These are phyloP conservation scores for Lophotriccus pileatus DNA, from an alignment of 2,797 vertebrate species.

Conservation along the genomic window DNA sequence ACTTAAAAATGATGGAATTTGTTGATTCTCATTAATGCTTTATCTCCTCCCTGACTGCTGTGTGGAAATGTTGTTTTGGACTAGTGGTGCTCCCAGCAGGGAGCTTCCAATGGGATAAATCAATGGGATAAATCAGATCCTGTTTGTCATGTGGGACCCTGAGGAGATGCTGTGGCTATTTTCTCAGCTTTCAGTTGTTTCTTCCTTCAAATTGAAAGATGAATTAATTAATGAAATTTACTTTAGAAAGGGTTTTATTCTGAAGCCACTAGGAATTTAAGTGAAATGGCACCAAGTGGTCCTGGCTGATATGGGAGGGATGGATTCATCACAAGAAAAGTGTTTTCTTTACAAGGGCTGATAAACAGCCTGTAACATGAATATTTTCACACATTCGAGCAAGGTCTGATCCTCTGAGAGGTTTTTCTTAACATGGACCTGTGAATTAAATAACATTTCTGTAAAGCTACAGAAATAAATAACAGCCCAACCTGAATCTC, in stretches of 20 bases:
- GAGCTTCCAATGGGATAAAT: neutral
- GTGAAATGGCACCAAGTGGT: neutral
- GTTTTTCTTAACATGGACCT: neutral
- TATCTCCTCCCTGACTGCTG: neutral
- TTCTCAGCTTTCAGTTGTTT: neutral
- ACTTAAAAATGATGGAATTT: slow-evolving; percentile 19
- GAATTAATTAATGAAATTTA: neutral
- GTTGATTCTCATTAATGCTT: slow-evolving; percentile 24
- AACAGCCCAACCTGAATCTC: neutral
- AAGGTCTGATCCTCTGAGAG: neutral
- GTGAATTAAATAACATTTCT: neutral
- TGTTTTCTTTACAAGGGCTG: neutral
- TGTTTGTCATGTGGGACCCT: neutral
- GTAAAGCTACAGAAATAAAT: neutral
- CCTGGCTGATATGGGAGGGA: neutral
- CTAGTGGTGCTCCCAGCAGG: neutral
- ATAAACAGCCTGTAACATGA: neutral
- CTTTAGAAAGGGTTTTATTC: neutral
- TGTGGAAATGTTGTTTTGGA: neutral
- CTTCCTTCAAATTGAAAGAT: neutral
- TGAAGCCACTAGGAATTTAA: neutral
- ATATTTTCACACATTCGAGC: neutral
- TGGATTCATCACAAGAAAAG: neutral
- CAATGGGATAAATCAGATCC: neutral
- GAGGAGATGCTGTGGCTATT: neutral